Evolutionary conservation across 2,888 invertebrate genomes (phyloP).

Genomic region (Gisinianus flammeolus): DNA sequence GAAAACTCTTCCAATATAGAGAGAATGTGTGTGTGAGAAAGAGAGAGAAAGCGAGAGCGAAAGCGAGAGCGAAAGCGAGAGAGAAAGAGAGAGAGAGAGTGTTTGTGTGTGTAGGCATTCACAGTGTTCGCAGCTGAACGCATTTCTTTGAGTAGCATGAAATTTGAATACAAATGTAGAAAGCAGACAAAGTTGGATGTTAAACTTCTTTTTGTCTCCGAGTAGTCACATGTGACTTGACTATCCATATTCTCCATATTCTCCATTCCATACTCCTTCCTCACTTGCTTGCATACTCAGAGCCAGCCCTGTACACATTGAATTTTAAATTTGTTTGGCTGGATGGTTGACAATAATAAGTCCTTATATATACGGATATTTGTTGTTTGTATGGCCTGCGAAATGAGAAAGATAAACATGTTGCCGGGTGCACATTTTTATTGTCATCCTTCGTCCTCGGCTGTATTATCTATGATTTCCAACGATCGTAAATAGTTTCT

Average conservation of each 20-base stretch:
- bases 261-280: not conserved
- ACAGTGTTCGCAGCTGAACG: not conserved
- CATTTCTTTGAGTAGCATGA: not conserved
- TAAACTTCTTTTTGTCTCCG: not conserved
- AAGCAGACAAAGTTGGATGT: not conserved
- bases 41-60: too few relatives aligned
- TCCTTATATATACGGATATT: not conserved
- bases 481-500: too few relatives aligned
- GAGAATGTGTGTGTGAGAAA: too few relatives aligned
- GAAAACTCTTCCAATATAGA: too few relatives aligned
- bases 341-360: not conserved
- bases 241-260: not conserved
- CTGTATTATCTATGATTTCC: too few relatives aligned
- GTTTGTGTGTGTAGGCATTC: not conserved
- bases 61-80: too few relatives aligned
- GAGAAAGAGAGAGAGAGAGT: too few relatives aligned
- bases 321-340: slow-evolving; percentile 5
- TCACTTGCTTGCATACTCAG: not conserved
- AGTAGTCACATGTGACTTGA: not conserved
- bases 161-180: slow-evolving; percentile 3
- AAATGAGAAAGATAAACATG: slow-evolving; percentile 8
- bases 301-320: not conserved
- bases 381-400: not conserved
- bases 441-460: not conserved
- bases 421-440: not conserved